Evolutionary conservation across 2,888 invertebrate species (phyloP), one percentile per base, ranked within the genome.

Genomic region (Mythimna pallens): DNA sequence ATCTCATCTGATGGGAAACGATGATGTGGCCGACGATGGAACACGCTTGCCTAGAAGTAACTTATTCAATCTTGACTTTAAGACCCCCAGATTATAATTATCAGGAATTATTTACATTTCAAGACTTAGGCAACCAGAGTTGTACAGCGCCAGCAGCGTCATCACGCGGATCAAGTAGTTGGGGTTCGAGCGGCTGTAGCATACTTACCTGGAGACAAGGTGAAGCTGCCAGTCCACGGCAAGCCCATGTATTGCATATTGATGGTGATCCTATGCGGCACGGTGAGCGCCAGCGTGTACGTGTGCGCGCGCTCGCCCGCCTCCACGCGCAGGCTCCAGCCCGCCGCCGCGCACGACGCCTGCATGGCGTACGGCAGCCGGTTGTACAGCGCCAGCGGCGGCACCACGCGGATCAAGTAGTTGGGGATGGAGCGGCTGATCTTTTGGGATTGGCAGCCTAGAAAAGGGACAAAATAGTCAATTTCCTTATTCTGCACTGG

Each of bases 371-470:
- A 98, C 0, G 98, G 98, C 57, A 98, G 94, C 43, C 97, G 97
- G 92, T 98, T 98, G 94, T 98, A 97, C 20, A 98, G 93, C 8
- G 97, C 96, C 30, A 98, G 94, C 0, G 98, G 98, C 0, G 98
- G 98, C 63, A 98, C 91, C n/a, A 98, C 95, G 57, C 97, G 97
- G 65, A 98, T 96, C 9, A 97, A 92, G 89, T 98, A 98, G 92
- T 98, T 98, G 0, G 98, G 98, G 63, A 98, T 97, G 0, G 97
- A 91, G 4, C 97, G 94, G 1, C 94, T 93, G 14, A 94, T 89
- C 81, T 94, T 93, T 58, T 92, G 92, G 0, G 94, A 91, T 71
- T 92, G 93, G 62, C 94, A 94, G 17, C 96, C 96, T 96, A 87
- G 0, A 75, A 73, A 55, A 55, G 7, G 30, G 3, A 34, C 58